phyloP scores from a whole-genome alignment of 1,140 invertebrate species.

The Aphaenogaster floridana region DNA sequence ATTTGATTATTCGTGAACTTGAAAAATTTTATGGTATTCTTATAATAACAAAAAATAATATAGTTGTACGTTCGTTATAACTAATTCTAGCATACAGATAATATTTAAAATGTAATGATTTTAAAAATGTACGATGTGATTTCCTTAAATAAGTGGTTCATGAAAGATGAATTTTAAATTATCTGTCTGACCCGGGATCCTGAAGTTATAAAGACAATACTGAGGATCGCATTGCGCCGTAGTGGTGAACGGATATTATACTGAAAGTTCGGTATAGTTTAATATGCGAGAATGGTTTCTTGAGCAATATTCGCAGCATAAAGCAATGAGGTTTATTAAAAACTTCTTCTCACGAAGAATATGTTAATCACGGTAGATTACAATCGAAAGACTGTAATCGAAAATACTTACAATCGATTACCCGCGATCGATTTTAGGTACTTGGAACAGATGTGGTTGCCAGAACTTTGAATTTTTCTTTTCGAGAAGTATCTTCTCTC shows the following conservation, averaged over 20 bases:
- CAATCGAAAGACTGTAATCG: neutral
- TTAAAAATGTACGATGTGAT: neutral
- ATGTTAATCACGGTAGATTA: neutral
- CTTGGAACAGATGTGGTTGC: neutral
- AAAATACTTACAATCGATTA: conserved; percentile 6
- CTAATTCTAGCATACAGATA: neutral
- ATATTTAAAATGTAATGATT: neutral
- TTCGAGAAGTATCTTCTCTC: neutral
- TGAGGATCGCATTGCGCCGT: neutral
- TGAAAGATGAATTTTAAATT: neutral
- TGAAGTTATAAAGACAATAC: conserved; percentile 1
- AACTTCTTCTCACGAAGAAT: neutral
- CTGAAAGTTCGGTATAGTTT: conserved; percentile 40
- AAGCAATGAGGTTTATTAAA: conserved; percentile 9
- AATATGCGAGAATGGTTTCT: conserved; percentile 26
- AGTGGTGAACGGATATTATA: conserved; percentile 14
- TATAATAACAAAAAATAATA: neutral
- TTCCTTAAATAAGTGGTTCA: neutral
- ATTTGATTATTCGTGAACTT: neutral
- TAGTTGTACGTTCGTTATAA: neutral
- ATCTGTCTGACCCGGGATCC: neutral
- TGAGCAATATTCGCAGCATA: conserved; percentile 3
- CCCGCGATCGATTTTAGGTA: neutral
- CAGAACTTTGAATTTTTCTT: neutral
- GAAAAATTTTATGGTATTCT: neutral